Evolutionary conservation across 2,797 vertebrate species (phyloP), one percentile per base, ranked within the genome.

Genomic region (Staurois parvus): DNA sequence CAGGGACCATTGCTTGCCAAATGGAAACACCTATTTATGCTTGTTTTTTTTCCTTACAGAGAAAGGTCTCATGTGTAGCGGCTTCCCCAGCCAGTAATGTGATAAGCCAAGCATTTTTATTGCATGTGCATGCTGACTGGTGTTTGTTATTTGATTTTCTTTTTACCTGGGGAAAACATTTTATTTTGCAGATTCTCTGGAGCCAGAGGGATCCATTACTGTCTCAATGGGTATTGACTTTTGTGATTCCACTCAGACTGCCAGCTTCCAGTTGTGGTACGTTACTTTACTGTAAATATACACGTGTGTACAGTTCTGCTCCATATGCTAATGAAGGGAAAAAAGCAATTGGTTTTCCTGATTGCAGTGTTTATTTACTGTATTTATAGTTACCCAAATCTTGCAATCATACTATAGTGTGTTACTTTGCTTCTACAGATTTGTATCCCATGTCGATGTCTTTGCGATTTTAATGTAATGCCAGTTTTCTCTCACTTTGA

Each of bases 191-290:
- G 98, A 96, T 86, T 95, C 91, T 77, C 95, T 99, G 90, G 96
- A 97, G 90, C 95, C 96, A 79, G 95, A 93, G 89, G 94, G 93
- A 89, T 97, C 96, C n/a, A 88, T 97, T 90, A 97, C 95, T 0
- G 95, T 97, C 89, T 95, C 97, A 89, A 87, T 99, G 94, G 97
- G 97, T 88, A 95, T 99, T 79, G 97, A 99, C 96, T 99, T 99
- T 91, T 97, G 96, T 91, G 98, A 99, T 94, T 99, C 98, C 84
- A 98, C 97, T 85, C 98, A 99, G 90, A 96, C 93, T 59, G 97
- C 97, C 90, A 96, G 93, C 94, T 99, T 99, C 93, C 97, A 98
- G 91, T 92, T 99, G 90, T 98, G 98, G 98, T 99, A 92, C 96
- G 95, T 94, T 88, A 68, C 76, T 56, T 67, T 79, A 56, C 62